A percentile compares a stretch with the other conserved stretches of the same genome.
phyloP scores from a whole-genome alignment of 2,113 vertebrate species.

The pig (Sus scrofa) region T2T-Sscrofa CM000812.6:170373001-170373500 shows the following conservation, averaged over 20 bases:
- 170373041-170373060: slow-evolving; percentile 94
- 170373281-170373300: not conserved
- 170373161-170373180: slow-evolving; percentile 92
- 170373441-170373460: not conserved
- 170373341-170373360: not conserved
- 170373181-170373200: not conserved
- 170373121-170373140: slow-evolving; percentile 98
- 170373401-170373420: not conserved
- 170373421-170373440: not conserved
- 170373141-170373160: slow-evolving; percentile 99
- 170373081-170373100: slow-evolving; percentile 94
- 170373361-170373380: not conserved
- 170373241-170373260: slow-evolving; percentile 33
- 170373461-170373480: not conserved
- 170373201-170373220: slow-evolving; percentile 10
- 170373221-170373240: slow-evolving; percentile 40
- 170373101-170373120: slow-evolving; percentile 97
- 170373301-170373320: not conserved
- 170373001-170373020: slow-evolving; percentile 86
- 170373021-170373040: slow-evolving; percentile 91
- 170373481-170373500: slow-evolving; percentile 3
- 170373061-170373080: slow-evolving; percentile 88
- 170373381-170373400: not conserved
- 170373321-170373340: not conserved
- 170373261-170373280: slow-evolving; percentile 14